Base-by-base conservation (phyloP, 2,113 vertebrate genomes). In the Coryphaenoides rupestris region DNA sequence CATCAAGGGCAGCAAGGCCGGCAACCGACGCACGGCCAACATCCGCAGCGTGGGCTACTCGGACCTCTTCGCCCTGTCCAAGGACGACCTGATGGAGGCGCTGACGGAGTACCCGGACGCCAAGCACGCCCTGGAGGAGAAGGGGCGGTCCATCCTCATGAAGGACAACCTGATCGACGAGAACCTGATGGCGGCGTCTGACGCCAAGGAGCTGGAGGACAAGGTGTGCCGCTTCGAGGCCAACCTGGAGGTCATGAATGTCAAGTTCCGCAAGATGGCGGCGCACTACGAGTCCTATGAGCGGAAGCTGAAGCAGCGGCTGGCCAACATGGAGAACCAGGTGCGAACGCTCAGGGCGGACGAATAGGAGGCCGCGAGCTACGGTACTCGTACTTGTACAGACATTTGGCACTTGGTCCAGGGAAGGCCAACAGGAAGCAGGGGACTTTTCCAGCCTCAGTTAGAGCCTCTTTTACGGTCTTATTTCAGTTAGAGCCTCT, bases 261-360 rank as follows among this genome's bases (percentile, higher is more conserved):
- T 77, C 0, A 93, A 94, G 84, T 92, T 98, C 24, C 89, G 87
- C 0, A 91, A 93, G 73, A 81, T 98, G 0, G 26, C 89, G 57
- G 86, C 80, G 0, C 92, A 98, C 49, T 94, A 91, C 62, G 89
- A 66, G 0, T 79, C 93, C 1, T 79, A 87, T 1, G 93, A 98
- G 78, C 81, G 88, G 46, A 95, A 91, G 75, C 74, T 98, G 63
- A 95, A 94, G 67, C 95, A 98, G 76, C 91, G 94, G 66, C 92
- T 99, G 71, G 79, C 28, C 64, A 92, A 89, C 33, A 79, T 99
- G 73, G 93, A 96, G 55, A 93, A 87, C 57, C 76, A 86, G 82
- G 81, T 93, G 58, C 52, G 22, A 77, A 86, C 49, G 15, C 78
- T 88, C 0, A 81, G 79, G 28, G 63, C 61, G 2, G 88, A 88